These are phyloP conservation scores for Pinna nobilis DNA, from an alignment of 1,140 invertebrate genomes.

Conservation along the genomic window DNA sequence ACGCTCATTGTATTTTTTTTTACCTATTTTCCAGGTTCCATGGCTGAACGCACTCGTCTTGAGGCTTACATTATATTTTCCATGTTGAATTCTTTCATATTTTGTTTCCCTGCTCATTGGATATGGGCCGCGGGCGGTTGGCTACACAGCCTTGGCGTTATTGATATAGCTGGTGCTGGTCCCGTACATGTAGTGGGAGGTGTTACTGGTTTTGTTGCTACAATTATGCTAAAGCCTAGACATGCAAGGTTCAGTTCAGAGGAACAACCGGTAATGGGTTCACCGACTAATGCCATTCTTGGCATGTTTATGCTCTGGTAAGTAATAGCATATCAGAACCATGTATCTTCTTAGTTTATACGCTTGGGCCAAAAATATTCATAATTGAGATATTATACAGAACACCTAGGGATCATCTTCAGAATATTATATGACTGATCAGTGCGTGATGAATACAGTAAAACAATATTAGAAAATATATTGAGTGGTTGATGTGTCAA, in stretches of 20 bases:
- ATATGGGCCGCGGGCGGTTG: conserved; percentile 74
- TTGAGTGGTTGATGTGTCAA: too few species aligned
- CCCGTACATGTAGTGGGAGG: conserved; percentile 93
- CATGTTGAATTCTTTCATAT: conserved; percentile 82
- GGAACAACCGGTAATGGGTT: conserved; percentile 84
- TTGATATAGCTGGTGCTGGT: conserved; percentile 85
- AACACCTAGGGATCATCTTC: too few species aligned
- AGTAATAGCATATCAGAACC: conserved; percentile 10
- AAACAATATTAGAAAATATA: too few species aligned
- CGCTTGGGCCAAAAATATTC: neutral
- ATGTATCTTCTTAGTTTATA: neutral
- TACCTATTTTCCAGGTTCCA: conserved; percentile 74
- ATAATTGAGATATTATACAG: too few species aligned
- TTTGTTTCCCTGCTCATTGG: conserved; percentile 94
- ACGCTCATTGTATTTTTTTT: too few species aligned
- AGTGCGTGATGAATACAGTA: too few species aligned
- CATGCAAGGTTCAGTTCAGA: conserved; percentile 87
- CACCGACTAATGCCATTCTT: conserved; percentile 92
- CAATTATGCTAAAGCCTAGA: conserved; percentile 91
- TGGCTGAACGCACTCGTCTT: conserved; percentile 79
- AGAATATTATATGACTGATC: too few species aligned
- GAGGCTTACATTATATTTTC: conserved; percentile 78
- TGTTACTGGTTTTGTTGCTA: conserved; percentile 86
- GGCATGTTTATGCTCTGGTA: conserved; percentile 93
- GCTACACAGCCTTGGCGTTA: conserved; percentile 57